phyloP scores from a whole-genome alignment of 2,888 invertebrate species.

The Plagiodera versicolora region DNA sequence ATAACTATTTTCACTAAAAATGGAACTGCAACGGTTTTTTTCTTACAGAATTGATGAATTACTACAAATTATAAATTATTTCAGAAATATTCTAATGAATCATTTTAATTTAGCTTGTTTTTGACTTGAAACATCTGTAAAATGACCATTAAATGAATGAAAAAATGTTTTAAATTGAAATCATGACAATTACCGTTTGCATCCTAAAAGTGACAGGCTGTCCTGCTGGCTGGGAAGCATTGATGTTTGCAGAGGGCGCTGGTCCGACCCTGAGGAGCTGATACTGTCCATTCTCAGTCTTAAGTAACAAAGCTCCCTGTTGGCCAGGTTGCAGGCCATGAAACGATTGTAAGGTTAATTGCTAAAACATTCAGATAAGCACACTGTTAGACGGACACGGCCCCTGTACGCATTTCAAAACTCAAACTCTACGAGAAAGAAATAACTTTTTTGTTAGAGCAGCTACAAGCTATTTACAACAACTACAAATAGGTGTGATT shows the following conservation, averaged over 20 bases:
- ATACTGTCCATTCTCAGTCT: conserved; percentile 96
- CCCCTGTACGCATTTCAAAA: conserved; percentile 24
- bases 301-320: conserved; percentile 87
- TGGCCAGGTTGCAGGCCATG: conserved; percentile 85
- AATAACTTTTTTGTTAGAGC: conserved; percentile 17
- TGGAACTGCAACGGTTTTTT: too few species aligned
- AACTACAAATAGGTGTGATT: conserved; percentile 10
- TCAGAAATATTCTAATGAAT: too few species aligned
- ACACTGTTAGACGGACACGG: conserved; percentile 34
- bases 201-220: conserved; percentile 77
- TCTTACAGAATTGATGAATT: too few species aligned
- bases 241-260: conserved; percentile 61
- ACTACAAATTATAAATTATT: too few species aligned
- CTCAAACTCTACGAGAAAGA: conserved; percentile 23
- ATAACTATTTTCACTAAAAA: too few species aligned
- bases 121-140: too few species aligned
- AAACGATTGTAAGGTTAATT: conserved; percentile 87
- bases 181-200: conserved; percentile 84
- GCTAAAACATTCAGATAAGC: conserved; percentile 52
- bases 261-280: conserved; percentile 89
- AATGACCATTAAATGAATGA: too few species aligned
- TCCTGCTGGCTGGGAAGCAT: conserved; percentile 61
- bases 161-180: too few species aligned
- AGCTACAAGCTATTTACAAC: conserved; percentile 21
- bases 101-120: too few species aligned